Evolutionary conservation across 2,113 vertebrate species (phyloP).

Genomic region (Brienomyrus brachyistius): DNA sequence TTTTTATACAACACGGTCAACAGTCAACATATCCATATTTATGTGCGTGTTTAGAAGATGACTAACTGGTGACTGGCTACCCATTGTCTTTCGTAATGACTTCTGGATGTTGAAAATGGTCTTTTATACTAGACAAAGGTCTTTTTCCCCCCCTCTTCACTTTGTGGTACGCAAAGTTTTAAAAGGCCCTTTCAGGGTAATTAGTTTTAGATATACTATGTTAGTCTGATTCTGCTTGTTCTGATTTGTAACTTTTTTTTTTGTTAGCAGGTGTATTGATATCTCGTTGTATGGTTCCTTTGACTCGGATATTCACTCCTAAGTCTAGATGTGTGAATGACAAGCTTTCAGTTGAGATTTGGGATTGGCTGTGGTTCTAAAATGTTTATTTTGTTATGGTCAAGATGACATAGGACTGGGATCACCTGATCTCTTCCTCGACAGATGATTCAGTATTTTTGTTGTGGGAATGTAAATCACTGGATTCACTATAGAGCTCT

Average conservation of each 20-base stretch:
- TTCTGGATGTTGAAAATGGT: conserved; percentile 9
- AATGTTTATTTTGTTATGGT: neutral
- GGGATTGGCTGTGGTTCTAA: neutral
- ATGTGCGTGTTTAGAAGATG: neutral
- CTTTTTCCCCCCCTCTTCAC: neutral
- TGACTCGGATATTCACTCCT: neutral
- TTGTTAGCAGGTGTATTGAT: neutral
- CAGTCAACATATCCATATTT: neutral
- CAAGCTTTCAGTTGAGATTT: neutral
- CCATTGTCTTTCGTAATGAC: neutral
- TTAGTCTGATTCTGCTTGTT: neutral
- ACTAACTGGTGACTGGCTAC: neutral
- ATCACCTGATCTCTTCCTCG: neutral
- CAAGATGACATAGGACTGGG: neutral
- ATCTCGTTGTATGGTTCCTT: too few species aligned
- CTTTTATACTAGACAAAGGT: neutral
- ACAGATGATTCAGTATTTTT: neutral
- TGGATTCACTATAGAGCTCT: neutral
- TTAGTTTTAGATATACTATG: neutral
- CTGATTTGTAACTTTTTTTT: neutral
- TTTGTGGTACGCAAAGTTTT: neutral
- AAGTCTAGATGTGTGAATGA: neutral
- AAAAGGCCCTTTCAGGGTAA: neutral
- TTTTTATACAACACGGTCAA: neutral
- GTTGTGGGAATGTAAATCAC: neutral